Evolutionary conservation across 2,797 vertebrate species (phyloP).

Genomic region (Aeoliscus strigatus): DNA sequence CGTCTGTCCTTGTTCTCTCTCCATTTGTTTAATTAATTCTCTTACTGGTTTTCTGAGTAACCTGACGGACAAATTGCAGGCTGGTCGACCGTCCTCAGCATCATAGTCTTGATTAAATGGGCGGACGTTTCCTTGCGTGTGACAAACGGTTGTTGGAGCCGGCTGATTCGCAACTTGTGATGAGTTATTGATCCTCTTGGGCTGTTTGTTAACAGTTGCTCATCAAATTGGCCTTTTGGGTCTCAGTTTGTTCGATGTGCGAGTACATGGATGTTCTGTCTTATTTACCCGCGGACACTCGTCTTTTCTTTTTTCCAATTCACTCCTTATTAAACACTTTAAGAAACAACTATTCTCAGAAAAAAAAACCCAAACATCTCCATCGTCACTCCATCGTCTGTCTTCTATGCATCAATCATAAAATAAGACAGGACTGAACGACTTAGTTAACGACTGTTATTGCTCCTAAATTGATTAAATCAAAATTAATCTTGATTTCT

Average conservation of each 20-base stretch:
- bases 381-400: too few relatives aligned
- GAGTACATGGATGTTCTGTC: constrained; percentile 1
- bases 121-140: constrained; percentile 69
- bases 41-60: constrained; percentile 57
- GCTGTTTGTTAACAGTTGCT: constrained; percentile 50
- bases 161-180: constrained; percentile 72
- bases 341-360: too few relatives aligned
- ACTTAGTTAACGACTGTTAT: too few relatives aligned
- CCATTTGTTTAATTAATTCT: constrained; percentile 77
- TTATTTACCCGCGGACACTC: background rate
- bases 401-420: too few relatives aligned
- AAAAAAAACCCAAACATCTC: too few relatives aligned
- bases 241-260: constrained; percentile 9
- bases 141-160: constrained; percentile 68
- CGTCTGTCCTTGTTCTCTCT: constrained; percentile 67
- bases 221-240: constrained; percentile 51
- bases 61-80: constrained; percentile 65
- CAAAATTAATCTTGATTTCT: too few relatives aligned
- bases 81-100: constrained; percentile 50
- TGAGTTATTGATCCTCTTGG: constrained; percentile 74
- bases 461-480: too few relatives aligned
- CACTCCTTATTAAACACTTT: too few relatives aligned
- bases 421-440: too few relatives aligned
- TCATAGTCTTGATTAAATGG: constrained; percentile 78
- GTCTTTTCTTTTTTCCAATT: too few relatives aligned